Percentiles rank a stretch among this genome's conserved stretches.
These are phyloP conservation scores for Drosophila orena DNA, from an alignment of 1,140 invertebrate genomes.

Conservation along the genomic window DNA sequence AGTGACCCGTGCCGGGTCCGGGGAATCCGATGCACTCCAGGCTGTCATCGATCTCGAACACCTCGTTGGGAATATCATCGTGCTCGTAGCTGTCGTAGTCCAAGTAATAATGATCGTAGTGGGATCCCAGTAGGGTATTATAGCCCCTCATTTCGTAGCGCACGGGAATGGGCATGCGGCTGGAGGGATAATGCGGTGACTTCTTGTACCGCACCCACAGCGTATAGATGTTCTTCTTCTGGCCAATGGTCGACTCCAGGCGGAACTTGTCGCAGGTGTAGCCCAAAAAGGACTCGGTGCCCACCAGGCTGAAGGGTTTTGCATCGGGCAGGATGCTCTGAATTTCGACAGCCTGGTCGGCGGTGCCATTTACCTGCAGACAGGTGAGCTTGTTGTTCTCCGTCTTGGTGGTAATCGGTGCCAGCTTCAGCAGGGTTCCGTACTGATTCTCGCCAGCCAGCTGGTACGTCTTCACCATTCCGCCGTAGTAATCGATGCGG, in stretches of 20 bases:
- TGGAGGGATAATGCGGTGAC: conserved; percentile 81
- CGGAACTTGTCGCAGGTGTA: conserved; percentile 91
- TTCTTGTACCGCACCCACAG: conserved; percentile 92
- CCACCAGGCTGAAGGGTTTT: conserved; percentile 88
- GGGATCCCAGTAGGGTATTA: conserved; percentile 95
- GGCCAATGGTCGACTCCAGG: conserved; percentile 88
- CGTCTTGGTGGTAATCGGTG: conserved; percentile 92
- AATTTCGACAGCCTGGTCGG: conserved; percentile 87
- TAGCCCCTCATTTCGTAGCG: conserved; percentile 97
- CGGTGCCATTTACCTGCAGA: conserved; percentile 93
- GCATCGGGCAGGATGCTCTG: conserved; percentile 94
- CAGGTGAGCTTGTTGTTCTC: conserved; percentile 91
- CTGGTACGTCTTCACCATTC: conserved; percentile 96
- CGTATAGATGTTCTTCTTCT: conserved; percentile 95
- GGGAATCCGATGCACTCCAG: conserved; percentile 93
- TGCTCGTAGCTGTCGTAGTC: conserved; percentile 91
- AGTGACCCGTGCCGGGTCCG: conserved; percentile 92
- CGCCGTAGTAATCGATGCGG: conserved; percentile 97
- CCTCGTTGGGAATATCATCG: conserved; percentile 88
- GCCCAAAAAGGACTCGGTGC: conserved; percentile 89
- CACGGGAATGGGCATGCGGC: conserved; percentile 87
- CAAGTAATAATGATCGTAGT: conserved; percentile 98
- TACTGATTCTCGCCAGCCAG: conserved; percentile 87
- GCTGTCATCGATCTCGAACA: conserved; percentile 89
- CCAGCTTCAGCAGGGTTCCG: conserved; percentile 93